These are phyloP conservation scores for Orius laevigatus DNA, from an alignment of 1,140 invertebrate genomes.

Conservation along the genomic window DNA sequence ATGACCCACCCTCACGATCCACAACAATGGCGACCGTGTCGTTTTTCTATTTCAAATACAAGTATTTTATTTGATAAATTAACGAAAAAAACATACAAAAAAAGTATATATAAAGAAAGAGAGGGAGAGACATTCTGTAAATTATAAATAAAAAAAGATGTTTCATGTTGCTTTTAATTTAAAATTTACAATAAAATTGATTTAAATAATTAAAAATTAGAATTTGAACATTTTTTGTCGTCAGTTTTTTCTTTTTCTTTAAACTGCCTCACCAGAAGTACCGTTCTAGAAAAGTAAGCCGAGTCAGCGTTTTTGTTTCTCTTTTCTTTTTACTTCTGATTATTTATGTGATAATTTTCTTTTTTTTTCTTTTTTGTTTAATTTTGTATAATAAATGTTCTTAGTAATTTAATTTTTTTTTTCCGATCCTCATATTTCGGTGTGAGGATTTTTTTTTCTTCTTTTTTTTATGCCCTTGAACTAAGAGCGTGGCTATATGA, in stretches of 20 bases:
- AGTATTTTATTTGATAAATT: conserved; percentile 11
- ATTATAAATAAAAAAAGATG: neutral
- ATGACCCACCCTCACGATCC: conserved; percentile 13
- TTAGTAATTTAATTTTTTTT: conserved; percentile 3
- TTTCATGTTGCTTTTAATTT: conserved; percentile 5
- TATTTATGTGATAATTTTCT: conserved; percentile 15
- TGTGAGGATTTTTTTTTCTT: conserved; percentile 1
- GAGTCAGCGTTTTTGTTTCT: neutral
- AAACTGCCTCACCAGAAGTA: neutral
- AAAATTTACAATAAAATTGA: conserved; percentile 4
- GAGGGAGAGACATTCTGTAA: conserved; percentile 3
- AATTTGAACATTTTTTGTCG: neutral
- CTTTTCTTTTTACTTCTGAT: conserved; percentile 9
- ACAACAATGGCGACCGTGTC: conserved; percentile 7
- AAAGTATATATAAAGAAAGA: conserved; percentile 1
- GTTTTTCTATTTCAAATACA: conserved; percentile 11
- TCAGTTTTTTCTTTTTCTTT: neutral
- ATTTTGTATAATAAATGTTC: conserved; percentile 15
- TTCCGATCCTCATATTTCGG: neutral
- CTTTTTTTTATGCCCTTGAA: neutral
- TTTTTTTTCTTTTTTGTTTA: conserved; percentile 12
- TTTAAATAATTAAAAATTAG: neutral
- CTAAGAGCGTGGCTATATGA: too few relatives aligned
- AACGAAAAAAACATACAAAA: conserved; percentile 5
- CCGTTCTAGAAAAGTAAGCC: neutral